Conservation (phyloP, 2,888 invertebrate genomes). For the Perdita meconis region DNA sequence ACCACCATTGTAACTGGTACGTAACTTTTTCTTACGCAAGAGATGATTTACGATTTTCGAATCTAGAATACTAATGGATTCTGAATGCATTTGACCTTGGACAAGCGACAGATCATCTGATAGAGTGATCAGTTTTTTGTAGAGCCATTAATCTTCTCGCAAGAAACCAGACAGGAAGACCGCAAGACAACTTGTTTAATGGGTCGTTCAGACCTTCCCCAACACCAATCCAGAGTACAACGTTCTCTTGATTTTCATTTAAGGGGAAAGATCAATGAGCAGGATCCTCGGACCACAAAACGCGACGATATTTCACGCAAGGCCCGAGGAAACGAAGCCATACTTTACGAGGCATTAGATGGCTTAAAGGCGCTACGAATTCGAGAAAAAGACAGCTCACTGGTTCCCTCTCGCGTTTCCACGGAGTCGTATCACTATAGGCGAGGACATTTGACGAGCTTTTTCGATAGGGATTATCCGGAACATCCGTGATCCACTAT, state of each 20-base stretch:
- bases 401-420: constrained; percentile 48
- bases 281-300: not conserved
- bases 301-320: constrained; percentile 11
- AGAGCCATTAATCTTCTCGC: constrained; percentile 30
- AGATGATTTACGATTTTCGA: constrained; percentile 32
- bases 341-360: constrained; percentile 52
- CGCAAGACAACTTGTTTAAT: not conserved
- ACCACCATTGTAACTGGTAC: constrained; percentile 1
- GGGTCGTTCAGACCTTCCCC: too few species aligned
- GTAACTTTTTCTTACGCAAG: not conserved
- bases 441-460: constrained; percentile 44
- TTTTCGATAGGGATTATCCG: constrained; percentile 23
- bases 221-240: too few species aligned
- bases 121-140: constrained; percentile 16
- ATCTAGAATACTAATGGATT: too few species aligned
- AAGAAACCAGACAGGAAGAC: not conserved
- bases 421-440: constrained; percentile 34
- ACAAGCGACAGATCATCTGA: not conserved
- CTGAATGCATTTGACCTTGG: too few species aligned
- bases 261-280: constrained; percentile 12
- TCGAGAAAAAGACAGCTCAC: constrained; percentile 27
- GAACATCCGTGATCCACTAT: constrained; percentile 26
- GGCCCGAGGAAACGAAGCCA: not conserved
- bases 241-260: constrained; percentile 38
- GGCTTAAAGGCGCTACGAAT: constrained; percentile 37